These are phyloP conservation scores for Macrophya alboannulata DNA, from an alignment of 2,888 invertebrate genomes.

Conservation along the genomic window DNA sequence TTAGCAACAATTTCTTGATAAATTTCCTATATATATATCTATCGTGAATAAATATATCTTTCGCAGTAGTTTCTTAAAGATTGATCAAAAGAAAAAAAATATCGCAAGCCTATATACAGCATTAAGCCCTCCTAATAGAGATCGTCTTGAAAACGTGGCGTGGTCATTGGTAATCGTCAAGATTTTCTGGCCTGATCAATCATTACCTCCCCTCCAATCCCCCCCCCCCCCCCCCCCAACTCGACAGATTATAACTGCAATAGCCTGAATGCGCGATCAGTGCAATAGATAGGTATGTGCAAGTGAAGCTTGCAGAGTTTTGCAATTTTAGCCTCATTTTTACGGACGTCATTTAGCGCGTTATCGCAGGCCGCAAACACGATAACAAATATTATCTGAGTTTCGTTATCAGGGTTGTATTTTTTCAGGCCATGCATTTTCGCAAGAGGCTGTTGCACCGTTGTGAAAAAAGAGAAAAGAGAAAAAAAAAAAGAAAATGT, in stretches of 20 bases:
- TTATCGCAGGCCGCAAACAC: constrained; percentile 77
- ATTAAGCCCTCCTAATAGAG: background rate
- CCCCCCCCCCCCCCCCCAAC: no score
- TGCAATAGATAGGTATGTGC: background rate
- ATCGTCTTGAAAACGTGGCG: background rate
- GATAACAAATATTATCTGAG: constrained; percentile 73
- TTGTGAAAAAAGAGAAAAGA: background rate
- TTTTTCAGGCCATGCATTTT: constrained; percentile 79
- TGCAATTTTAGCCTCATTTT: constrained; percentile 79
- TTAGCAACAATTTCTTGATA: background rate
- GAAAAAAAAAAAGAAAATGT: no score
- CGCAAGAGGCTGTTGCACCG: constrained; percentile 75
- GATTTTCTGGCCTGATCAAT: background rate
- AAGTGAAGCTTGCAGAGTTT: constrained; percentile 69
- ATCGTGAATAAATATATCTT: background rate
- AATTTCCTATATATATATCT: background rate
- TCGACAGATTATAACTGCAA: background rate
- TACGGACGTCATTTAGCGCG: constrained; percentile 67
- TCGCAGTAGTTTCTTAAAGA: background rate
- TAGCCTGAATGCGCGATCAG: background rate
- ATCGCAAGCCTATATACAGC: background rate
- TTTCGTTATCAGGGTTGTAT: constrained; percentile 75
- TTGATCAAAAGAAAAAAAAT: no score
- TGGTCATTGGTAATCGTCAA: background rate
- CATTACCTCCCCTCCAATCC: background rate